phyloP scores from a whole-genome alignment of 2,888 invertebrate genomes.

The Eugnorisma glareosa region DNA sequence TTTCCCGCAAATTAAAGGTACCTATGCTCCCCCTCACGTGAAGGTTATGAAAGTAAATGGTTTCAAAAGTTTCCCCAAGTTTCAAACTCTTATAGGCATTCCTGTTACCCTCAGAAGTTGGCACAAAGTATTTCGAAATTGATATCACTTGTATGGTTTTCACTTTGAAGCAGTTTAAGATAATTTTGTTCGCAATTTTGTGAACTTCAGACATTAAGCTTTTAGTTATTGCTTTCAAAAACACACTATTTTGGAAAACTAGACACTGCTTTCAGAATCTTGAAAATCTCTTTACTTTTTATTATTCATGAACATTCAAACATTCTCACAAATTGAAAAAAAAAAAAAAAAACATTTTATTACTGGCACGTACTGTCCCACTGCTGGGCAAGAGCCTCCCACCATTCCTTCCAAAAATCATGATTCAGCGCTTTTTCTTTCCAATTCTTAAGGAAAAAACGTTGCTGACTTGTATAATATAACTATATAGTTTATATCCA shows the following conservation, averaged over 20 bases:
- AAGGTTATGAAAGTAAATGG: conserved; percentile 8
- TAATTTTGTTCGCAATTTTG: not conserved
- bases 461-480: no score
- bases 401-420: not conserved
- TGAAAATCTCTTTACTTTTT: not conserved
- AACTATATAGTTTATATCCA: no score
- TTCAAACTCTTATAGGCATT: conserved; percentile 30
- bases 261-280: not conserved
- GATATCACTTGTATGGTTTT: conserved; percentile 17
- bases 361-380: not conserved
- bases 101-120: conserved; percentile 13
- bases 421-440: not conserved
- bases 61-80: conserved; percentile 15
- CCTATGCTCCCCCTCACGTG: conserved; percentile 3
- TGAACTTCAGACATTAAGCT: not conserved
- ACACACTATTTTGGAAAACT: not conserved
- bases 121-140: conserved; percentile 13
- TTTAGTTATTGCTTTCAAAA: not conserved
- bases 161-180: not conserved
- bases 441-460: not conserved
- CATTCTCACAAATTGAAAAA: not conserved
- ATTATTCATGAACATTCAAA: no score
- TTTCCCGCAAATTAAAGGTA: not conserved
- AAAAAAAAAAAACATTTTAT: not conserved
- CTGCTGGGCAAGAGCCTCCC: not conserved